Conservation (phyloP, 2,888 invertebrate genomes). For the Torymus tubicola region DNA sequence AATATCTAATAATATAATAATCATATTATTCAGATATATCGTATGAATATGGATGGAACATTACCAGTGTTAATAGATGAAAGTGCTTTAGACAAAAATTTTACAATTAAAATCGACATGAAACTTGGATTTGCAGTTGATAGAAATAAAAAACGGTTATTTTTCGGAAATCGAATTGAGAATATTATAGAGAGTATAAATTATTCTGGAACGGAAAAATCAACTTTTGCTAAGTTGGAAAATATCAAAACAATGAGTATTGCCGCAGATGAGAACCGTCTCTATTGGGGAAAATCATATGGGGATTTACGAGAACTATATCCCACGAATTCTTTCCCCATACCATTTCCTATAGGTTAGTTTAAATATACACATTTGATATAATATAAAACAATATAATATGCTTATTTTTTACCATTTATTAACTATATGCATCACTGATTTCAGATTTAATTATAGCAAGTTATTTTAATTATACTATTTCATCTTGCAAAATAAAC, state of each 20-base stretch:
- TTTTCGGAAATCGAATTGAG: not conserved
- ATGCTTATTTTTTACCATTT: too few species aligned
- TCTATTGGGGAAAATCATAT: too few species aligned
- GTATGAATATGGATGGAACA: constrained; percentile 1
- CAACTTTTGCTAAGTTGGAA: not conserved
- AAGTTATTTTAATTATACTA: not conserved
- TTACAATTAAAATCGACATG: too few species aligned
- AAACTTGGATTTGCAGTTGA: too few species aligned
- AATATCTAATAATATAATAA: not conserved
- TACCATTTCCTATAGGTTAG: too few species aligned
- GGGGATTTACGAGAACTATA: too few species aligned
- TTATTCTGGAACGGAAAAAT: not conserved
- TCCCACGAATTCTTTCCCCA: too few species aligned
- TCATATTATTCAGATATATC: not conserved
- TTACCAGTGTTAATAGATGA: not conserved
- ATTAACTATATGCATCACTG: too few species aligned
- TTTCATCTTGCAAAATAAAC: not conserved
- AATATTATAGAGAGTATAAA: not conserved
- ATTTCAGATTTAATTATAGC: not conserved
- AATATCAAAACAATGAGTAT: not conserved
- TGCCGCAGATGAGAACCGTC: too few species aligned
- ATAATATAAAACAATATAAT: too few species aligned
- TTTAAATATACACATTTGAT: too few species aligned
- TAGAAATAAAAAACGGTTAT: not conserved
- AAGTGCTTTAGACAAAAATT: too few species aligned